Evolutionary conservation across 2,113 vertebrate species (phyloP), one percentile per base, ranked within the genome.

Genomic region (Menidia beryllina): DNA sequence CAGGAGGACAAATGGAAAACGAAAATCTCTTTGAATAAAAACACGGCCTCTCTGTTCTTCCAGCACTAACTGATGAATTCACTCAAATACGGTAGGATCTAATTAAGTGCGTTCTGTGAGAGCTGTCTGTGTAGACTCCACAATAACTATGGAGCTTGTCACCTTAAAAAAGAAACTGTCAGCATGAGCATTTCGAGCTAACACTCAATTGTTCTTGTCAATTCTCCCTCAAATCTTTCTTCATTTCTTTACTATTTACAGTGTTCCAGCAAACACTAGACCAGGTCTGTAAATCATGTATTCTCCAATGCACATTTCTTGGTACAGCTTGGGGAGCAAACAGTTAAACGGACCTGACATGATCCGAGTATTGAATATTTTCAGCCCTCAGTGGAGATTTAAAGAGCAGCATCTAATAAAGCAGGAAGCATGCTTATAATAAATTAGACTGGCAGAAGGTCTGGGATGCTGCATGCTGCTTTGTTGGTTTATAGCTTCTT

Each of bases 361-460:
- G 59, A 24, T 11, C 13, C 60, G 65, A 25, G 63, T 72, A 39
- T 76, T 78, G 77, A 52, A 80, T 89, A 17, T 82, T 83, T 85
- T 91, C 53, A 56, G 52, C 45, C 54, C 55, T 79, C 65, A 58
- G 67, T 49, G 67, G 66, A 77, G 82, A 81, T 85, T 87, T 72
- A 49, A 45, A 47, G 58, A 76, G 52, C 79, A 5, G 30, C 25
- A 59, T 85, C 75, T 72, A 62, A 54, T 48, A 66, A 79, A 88
- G 72, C 43, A 71, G 72, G 68, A 74, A n/a, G 64, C 15, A 53
- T 62, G 79, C 65, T 85, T 89, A 84, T 87, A 84, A 86, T 84
- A 72, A 74, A 80, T 59, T 48, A 47, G 71, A 77, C 54, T 63
- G 79, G 69, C 53, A 59, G 56, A 49, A 43, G 24, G 63, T 61